phyloP scores from a whole-genome alignment of 2,113 vertebrate genomes.

The Perca fluviatilis region DNA sequence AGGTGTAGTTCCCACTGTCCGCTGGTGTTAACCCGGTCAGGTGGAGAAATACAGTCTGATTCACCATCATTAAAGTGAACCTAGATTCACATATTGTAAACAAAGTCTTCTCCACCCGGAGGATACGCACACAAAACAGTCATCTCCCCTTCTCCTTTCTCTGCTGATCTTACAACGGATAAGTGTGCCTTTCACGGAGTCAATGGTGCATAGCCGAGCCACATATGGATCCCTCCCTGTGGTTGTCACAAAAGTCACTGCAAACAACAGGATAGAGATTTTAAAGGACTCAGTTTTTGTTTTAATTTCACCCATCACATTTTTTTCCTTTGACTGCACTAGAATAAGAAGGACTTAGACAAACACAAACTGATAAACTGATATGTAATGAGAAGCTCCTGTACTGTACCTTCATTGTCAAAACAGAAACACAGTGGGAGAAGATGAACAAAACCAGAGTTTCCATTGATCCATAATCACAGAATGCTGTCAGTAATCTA shows the following conservation, averaged over 20 bases:
- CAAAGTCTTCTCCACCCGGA: too few relatives aligned
- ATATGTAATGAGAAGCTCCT: neutral
- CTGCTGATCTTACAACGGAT: neutral
- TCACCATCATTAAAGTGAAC: too few relatives aligned
- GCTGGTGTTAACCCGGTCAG: neutral
- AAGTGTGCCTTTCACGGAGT: fast-evolving
- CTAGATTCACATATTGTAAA: too few relatives aligned
- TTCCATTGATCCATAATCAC: neutral
- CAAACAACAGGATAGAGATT: neutral
- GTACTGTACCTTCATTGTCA: neutral
- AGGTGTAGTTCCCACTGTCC: constrained; percentile 41
- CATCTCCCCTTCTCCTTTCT: neutral
- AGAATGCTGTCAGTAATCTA: neutral
- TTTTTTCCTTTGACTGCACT: neutral
- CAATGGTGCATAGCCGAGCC: neutral
- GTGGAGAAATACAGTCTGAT: too few relatives aligned
- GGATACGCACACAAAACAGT: fast-evolving
- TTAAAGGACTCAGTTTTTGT: neutral
- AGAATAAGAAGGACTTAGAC: neutral
- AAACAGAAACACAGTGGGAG: neutral
- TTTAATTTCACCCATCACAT: neutral
- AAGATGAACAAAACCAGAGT: neutral
- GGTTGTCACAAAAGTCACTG: constrained; percentile 32
- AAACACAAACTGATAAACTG: too few relatives aligned
- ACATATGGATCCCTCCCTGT: neutral